A percentile compares a stretch with the other conserved stretches of the same genome.
These are phyloP conservation scores for Mionectes macconnelli DNA, from an alignment of 2,113 vertebrate genomes.

Conservation along the genomic window DNA sequence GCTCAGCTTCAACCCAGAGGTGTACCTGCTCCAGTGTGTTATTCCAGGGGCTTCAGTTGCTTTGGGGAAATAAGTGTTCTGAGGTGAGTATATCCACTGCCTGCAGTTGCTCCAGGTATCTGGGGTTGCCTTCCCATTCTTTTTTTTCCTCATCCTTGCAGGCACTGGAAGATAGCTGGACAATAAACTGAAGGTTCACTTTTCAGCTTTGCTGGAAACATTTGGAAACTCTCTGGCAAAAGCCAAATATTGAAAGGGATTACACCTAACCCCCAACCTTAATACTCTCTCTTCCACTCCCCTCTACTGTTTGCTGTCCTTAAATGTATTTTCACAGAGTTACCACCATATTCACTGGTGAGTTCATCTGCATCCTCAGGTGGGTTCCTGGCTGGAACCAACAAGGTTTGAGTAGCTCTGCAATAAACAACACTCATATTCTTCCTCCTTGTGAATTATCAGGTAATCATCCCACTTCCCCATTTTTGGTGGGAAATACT, in stretches of 20 bases:
- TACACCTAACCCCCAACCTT: not conserved
- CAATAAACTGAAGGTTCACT: not conserved
- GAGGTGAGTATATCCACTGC: not conserved
- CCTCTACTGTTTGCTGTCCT: rapidly evolving
- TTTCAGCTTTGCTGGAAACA: not conserved
- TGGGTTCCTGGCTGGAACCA: not conserved
- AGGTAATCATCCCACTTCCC: not conserved
- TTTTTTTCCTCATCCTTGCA: not conserved
- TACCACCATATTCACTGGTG: rapidly evolving
- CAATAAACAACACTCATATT: not conserved
- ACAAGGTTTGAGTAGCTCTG: not conserved
- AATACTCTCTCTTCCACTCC: rapidly evolving
- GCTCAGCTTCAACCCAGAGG: not conserved
- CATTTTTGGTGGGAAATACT: not conserved
- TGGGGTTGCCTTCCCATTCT: not conserved
- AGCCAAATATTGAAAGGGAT: not conserved
- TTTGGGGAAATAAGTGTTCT: not conserved
- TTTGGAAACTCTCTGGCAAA: not conserved
- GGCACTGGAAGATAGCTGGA: not conserved
- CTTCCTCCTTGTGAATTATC: not conserved
- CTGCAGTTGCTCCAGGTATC: rapidly evolving
- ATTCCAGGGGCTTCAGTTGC: not conserved
- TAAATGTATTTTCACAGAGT: not conserved
- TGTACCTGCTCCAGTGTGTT: rapidly evolving
- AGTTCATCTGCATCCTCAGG: not conserved